Base-by-base conservation (phyloP, 2,797 vertebrate genomes). In the Sebastes melanostomus region DNA sequence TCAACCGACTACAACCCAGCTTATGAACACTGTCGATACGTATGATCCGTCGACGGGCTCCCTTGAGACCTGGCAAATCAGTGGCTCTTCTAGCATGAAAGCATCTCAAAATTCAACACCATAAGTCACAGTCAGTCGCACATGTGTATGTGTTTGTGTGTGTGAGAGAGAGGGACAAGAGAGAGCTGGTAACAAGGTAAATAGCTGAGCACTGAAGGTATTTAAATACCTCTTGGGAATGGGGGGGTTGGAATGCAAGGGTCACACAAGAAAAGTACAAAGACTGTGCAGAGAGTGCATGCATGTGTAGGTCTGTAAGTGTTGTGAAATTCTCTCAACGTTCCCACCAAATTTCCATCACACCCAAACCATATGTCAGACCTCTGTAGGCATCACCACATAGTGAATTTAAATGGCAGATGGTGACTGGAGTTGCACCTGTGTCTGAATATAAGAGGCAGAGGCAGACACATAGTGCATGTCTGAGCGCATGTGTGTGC, bases 221-320 rank as follows among this genome's bases (percentile, higher is more conserved):
- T 93, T 92, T 86, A 83, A 92, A 89, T 86, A 89, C 88, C 83
- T 80, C 78, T 66, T 9, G 81, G 72, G 59, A 81, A 66, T 36
- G 30, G 65, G 76, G 70, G 78, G 78, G 69, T 75, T 88, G 80
- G 91, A 90, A 93, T 92, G 83, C 66, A 75, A 80, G 74, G 82
- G 63, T 85, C 80, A 88, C 69, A 56, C 24, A 34, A 72, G 65
- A 84, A 82, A 77, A 63, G 71, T 74, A 82, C 52, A 82, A 84
- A 81, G 83, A 65, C 79, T 77, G 38, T 72, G n/a, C 55, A 38
- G 29, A 59, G 36, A 12, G 27, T 16, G 24, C 27, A 36, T 72
- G 55, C 30, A 38, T 72, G 55, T 30, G 32, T 29, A 36, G 20
- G 67, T 65, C 46, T 78, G 13, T 12, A 66, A 50, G 18, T 27